Evolutionary conservation across 2,888 invertebrate species (phyloP).

Genomic region (Celastrina argiolus): DNA sequence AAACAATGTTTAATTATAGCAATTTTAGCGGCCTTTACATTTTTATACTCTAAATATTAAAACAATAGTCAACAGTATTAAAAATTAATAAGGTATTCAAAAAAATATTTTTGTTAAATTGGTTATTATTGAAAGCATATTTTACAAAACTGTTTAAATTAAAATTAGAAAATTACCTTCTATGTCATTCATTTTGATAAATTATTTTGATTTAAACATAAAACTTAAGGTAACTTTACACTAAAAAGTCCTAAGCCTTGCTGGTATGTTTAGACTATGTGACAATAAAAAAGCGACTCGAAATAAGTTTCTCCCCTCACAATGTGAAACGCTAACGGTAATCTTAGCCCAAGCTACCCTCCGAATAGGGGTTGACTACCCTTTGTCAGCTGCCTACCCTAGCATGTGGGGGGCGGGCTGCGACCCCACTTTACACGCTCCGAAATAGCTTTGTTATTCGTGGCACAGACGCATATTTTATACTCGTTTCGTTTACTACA

Average conservation of each 20-base stretch:
- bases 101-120: too few species aligned
- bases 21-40: too few species aligned
- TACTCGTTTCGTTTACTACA: not conserved
- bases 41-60: not conserved
- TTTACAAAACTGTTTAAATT: not conserved
- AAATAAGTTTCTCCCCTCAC: slow-evolving; percentile 60
- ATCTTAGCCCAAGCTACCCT: slow-evolving; percentile 69
- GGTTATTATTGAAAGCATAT: not conserved
- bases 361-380: slow-evolving; percentile 70
- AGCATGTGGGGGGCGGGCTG: slow-evolving; percentile 64
- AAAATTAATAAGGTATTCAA: not conserved
- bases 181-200: not conserved
- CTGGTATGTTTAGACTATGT: slow-evolving; percentile 40
- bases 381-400: slow-evolving; percentile 68
- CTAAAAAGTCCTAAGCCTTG: slow-evolving; percentile 38
- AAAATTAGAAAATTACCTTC: slow-evolving; percentile 11
- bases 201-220: not conserved
- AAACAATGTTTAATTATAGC: not conserved
- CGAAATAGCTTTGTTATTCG: slow-evolving; percentile 60
- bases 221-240: not conserved
- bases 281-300: slow-evolving; percentile 54
- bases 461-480: slow-evolving; percentile 49
- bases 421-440: slow-evolving; percentile 64
- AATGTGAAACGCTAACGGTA: slow-evolving; percentile 45
- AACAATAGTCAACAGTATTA: not conserved